Percentiles rank a stretch among this genome's conserved stretches.
These are phyloP conservation scores for Riptortus pedestris DNA, from an alignment of 1,140 invertebrate species.

Conservation along the genomic window DNA sequence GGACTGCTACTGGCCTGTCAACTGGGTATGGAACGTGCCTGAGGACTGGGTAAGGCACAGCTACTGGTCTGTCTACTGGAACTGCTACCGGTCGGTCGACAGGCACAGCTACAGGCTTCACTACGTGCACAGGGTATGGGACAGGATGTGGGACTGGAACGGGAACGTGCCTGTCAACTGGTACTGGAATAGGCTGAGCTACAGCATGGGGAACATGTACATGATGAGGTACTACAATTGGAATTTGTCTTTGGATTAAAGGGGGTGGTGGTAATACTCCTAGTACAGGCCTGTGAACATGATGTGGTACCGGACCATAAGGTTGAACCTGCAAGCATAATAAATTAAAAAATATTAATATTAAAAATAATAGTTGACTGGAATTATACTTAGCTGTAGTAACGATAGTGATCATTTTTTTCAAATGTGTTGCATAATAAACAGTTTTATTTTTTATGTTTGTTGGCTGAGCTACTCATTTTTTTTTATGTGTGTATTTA, in stretches of 20 bases:
- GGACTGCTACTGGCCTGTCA: neutral
- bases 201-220: too few species aligned
- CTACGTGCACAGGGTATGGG: neutral
- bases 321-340: neutral
- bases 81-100: neutral
- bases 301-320: neutral
- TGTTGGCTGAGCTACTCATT: too few species aligned
- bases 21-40: neutral
- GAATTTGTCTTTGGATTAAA: too few species aligned
- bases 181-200: neutral
- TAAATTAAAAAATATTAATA: too few species aligned
- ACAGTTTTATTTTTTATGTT: too few species aligned
- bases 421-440: too few species aligned
- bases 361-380: too few species aligned
- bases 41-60: neutral
- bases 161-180: neutral
- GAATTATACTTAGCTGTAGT: too few species aligned
- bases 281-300: neutral
- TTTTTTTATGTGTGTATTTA: too few species aligned
- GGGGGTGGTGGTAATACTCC: neutral
- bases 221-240: too few species aligned
- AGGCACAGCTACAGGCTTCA: neutral
- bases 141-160: constrained; percentile 1
- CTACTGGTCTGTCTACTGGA: neutral
- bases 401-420: too few species aligned